These are phyloP conservation scores for Drosophila teissieri DNA, from an alignment of 1,140 invertebrate genomes.

Conservation along the genomic window DNA sequence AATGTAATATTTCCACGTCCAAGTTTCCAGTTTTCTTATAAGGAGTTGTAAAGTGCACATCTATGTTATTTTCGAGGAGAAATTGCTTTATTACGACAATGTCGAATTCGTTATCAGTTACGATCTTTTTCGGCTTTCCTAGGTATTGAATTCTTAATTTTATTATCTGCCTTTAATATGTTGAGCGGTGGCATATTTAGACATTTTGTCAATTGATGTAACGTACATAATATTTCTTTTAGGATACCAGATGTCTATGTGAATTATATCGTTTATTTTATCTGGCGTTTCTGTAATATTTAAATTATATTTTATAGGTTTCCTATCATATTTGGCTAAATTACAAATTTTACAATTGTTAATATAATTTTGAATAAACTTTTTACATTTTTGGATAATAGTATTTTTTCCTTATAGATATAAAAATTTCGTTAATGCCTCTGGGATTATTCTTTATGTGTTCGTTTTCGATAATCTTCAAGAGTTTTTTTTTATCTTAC, in stretches of 20 bases:
- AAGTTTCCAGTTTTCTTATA: constrained; percentile 9
- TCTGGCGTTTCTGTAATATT: constrained; percentile 12
- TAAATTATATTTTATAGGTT: constrained; percentile 24
- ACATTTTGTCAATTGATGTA: constrained; percentile 1
- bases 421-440: constrained; percentile 13
- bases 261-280: constrained; percentile 9
- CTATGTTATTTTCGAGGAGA: background rate
- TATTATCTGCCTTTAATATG: constrained; percentile 7
- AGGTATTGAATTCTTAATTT: constrained; percentile 3
- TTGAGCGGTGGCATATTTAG: background rate
- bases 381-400: constrained; percentile 9
- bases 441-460: constrained; percentile 14
- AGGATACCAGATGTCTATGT: constrained; percentile 11
- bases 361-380: constrained; percentile 12
- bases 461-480: constrained; percentile 18
- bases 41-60: background rate
- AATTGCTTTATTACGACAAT: background rate
- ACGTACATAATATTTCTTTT: constrained; percentile 7
- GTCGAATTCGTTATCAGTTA: constrained; percentile 3
- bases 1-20: constrained; percentile 1
- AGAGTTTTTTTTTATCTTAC: constrained; percentile 2
- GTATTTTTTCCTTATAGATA: constrained; percentile 16
- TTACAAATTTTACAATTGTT: constrained; percentile 7
- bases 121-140: constrained; percentile 11
- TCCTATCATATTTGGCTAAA: constrained; percentile 3